Base-by-base conservation (phyloP, 1,140 invertebrate genomes). In the Whitmania pigra region DNA sequence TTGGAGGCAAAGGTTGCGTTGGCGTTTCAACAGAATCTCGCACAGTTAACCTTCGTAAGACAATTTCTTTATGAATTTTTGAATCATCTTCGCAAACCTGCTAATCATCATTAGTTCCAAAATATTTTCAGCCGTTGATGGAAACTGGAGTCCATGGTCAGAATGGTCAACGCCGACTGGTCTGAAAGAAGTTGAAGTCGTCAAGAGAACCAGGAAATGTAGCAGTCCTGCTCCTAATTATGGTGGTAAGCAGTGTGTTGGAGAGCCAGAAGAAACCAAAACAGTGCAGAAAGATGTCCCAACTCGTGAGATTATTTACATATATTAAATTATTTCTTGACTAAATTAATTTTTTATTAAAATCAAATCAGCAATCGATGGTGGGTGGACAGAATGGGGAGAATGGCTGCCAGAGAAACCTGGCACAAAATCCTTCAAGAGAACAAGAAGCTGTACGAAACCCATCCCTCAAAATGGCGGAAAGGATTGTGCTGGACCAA, bases 401-500 rank as follows among this genome's bases (percentile, higher is more conserved):
- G 78, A 70, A 17, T 82, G 81, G 81, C 74, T 76, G 17, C 70
- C 74, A 22, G 13, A 82, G 79, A 71, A 77, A 76, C 25, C 77
- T 79, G 31, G 79, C 78, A 15, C 81, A 11, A 78, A 78, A 6
- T 70, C 67, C 6, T 71, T 75, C n/a, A 71, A 53, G 29, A 75
- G 78, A 69, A 74, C 66, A 17, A 73, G 80, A 13, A 66, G 67
- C 2, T 81, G 80, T 75, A 75, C 78, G 71, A 79, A 77, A 53
- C 79, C 79, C 6, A 81, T 84, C 18, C 89, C 92, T 0, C 84
- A 86, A 53, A 86, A 91, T 78, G 90, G 89, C 0, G 93, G 93
- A 5, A 79, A 81, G 15, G 69, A 76, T 57, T 86, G 84, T 74
- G 60, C 76, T 36, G 69, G 69, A 53, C 31, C 31, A 9, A 25